Conservation (phyloP, 2,797 vertebrate species). For the Rhinella marina region DNA sequence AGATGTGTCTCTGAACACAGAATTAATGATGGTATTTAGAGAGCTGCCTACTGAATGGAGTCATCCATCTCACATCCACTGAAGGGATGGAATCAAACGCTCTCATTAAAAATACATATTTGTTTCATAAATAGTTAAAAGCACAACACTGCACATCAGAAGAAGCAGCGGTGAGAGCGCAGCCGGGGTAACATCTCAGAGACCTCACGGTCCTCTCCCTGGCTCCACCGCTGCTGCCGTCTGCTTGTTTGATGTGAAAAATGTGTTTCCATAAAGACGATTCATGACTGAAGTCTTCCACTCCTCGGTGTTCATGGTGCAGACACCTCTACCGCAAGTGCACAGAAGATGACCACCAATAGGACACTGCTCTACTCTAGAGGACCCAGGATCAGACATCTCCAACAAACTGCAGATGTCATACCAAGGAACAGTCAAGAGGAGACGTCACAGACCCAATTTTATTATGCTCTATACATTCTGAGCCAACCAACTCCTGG, state of each 20-base stretch:
- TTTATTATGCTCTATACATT: too few relatives aligned
- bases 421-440: too few relatives aligned
- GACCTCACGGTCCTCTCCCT: neutral
- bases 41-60: neutral
- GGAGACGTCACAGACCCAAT: too few relatives aligned
- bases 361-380: too few relatives aligned
- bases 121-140: conserved; percentile 50
- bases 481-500: too few relatives aligned
- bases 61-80: neutral
- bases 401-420: too few relatives aligned
- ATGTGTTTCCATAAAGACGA: neutral
- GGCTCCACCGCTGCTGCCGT: neutral
- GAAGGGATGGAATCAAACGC: neutral
- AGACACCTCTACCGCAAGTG: neutral
- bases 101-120: conserved; percentile 43
- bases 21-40: conserved; percentile 9
- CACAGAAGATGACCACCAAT: neutral
- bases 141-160: conserved; percentile 21
- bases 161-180: neutral
- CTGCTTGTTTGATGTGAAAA: neutral
- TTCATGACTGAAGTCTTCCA: neutral
- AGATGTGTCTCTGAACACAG: neutral
- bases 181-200: neutral
- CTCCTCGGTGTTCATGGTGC: neutral
- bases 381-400: too few relatives aligned